Base-by-base conservation (phyloP, 2,113 vertebrate genomes). In the Tetrax tetrax region DNA sequence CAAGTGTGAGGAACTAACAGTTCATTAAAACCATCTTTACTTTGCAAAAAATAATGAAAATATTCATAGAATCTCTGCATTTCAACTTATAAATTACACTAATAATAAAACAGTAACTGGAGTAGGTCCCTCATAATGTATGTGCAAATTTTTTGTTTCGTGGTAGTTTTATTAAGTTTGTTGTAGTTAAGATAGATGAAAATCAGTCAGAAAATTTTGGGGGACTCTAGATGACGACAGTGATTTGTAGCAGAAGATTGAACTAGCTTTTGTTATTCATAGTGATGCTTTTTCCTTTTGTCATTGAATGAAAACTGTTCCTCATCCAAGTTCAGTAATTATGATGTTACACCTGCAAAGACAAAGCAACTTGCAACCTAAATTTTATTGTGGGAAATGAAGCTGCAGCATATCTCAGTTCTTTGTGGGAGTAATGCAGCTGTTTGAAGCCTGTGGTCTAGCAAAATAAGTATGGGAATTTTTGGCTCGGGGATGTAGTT, bases 21-120 rank as follows among this genome's bases (percentile, higher is more conserved):
- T 92, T 85, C 66, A 76, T 95, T 90, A 89, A 50, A 94, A 69
- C 43, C 15, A 23, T 83, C 68, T 89, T 80, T 83, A 57, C 87
- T 95, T 93, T 93, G 64, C 79, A 91, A 78, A 57, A 84, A 88
- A 50, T 83, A 93, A 27, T 76, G 70, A 87, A 97, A 91, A 80
- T 41, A 27, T 68, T 96, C 5, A 1, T 76, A 96, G 33, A 75
- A 53, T 83, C 38, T 71, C 57, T 95, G 95, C 60, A 43, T 97
- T 95, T 83, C 66, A 64, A 29, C 47, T 93, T 96, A n/a, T 53
- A 80, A 94, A 75, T 96, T 87, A 57, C 57, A 9, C 25, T 57
- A 72, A 12, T 18, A 80, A 65, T n/a, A 71, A 80, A 75, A 18
- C 37, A 83, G 61, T 77, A 69, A 47, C 54, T 83, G 45, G 15